These are phyloP conservation scores for Romanogobio albipinnatus DNA, from an alignment of 2,113 vertebrate genomes.

Conservation along the genomic window DNA sequence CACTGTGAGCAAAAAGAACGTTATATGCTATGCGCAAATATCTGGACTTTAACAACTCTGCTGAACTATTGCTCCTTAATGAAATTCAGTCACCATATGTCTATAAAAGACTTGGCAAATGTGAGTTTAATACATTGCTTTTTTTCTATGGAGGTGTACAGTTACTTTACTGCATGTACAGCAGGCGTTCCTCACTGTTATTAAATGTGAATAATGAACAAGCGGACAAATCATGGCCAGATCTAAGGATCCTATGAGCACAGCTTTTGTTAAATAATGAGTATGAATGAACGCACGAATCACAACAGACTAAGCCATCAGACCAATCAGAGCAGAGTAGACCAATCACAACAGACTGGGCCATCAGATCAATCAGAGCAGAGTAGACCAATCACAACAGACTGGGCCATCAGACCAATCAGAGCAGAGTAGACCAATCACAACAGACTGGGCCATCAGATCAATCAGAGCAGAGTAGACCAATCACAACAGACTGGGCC, in stretches of 20 bases:
- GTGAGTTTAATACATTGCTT: background rate
- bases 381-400: too few relatives aligned
- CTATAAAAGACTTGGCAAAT: slow-evolving; percentile 28
- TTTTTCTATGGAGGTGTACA: slow-evolving; percentile 1
- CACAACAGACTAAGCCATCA: too few relatives aligned
- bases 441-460: too few relatives aligned
- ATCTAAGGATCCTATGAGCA: background rate
- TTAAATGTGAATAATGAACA: background rate
- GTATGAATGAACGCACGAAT: too few relatives aligned
- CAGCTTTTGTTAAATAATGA: background rate
- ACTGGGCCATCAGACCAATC: too few relatives aligned
- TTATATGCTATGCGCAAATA: slow-evolving; percentile 8
- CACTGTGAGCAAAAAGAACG: background rate
- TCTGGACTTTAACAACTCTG: slow-evolving; percentile 23
- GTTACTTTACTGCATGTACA: background rate
- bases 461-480: too few relatives aligned
- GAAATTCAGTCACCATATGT: slow-evolving; percentile 33
- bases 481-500: too few relatives aligned
- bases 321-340: too few relatives aligned
- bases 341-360: too few relatives aligned
- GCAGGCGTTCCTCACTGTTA: background rate
- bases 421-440: too few relatives aligned
- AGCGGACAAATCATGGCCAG: background rate
- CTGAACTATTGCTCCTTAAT: slow-evolving; percentile 30
- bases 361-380: too few relatives aligned